Base-by-base conservation (phyloP, 1,140 invertebrate genomes). In the Drosophila virilis region DNA sequence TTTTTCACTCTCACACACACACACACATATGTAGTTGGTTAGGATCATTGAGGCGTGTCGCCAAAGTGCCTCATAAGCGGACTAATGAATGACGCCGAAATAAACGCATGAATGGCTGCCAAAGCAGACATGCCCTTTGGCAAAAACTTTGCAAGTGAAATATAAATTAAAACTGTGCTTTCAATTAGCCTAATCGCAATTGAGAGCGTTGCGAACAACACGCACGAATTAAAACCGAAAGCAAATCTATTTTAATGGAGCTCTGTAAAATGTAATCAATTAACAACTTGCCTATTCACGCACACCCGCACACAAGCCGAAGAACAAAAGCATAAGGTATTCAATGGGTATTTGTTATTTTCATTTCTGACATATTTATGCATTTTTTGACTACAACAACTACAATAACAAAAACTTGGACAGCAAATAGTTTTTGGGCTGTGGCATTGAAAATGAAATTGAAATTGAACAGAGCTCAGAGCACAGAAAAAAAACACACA, bases 221-320 rank as follows among this genome's bases (percentile, higher is more conserved):
- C 77, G 71, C 77, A 80, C 54, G 58, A 71, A 66, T 43, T 43
- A 57, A 3, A 57, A 45, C 40, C 46, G 55, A 72, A 62, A 54
- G 17, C 59, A 61, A 62, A 66, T 57, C 46, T 10, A 43, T 59
- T 43, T 28, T 33, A 22, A 54, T 17, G 43, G 61, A 40, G 61
- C 38, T 1, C 35, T 64, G 60, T 35, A 42, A 76, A 76, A 79
- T 79, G 22, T 4, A 4, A 28, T 33, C 74, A 84, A 88, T 86
- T 86, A 77, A 79, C 71, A 77, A 79, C 71, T 83, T 43, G 10
- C 13, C 22, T 45, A 64, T 40, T 57, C 6, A 61, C 8, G 35
- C n/a, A 35, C 45, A 55, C 33, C 22, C 32, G 32, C 43, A 22
- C 62, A 38, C 52, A 69, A 50, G 71, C 38, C 33, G 28, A 37